phyloP scores from a whole-genome alignment of 2,888 invertebrate genomes.

The Malthinus seriepunctatus region DNA sequence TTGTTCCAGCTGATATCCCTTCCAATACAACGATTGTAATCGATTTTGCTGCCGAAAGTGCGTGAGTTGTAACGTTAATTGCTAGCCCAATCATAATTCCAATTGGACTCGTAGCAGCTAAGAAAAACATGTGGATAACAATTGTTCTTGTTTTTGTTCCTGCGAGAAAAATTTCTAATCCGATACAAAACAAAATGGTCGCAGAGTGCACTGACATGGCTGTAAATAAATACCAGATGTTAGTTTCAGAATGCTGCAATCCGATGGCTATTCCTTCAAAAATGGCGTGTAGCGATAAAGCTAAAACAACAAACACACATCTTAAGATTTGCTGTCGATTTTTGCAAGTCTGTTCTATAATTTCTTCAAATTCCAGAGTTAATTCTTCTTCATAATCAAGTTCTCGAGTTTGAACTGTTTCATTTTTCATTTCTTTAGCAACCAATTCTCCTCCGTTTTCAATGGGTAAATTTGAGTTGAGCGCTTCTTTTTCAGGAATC shows the following conservation, averaged over 20 bases:
- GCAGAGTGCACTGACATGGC: slow-evolving; percentile 80
- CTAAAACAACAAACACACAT: slow-evolving; percentile 59
- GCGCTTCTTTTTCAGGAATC: not conserved
- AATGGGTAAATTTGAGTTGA: not conserved
- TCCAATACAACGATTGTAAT: slow-evolving; percentile 45
- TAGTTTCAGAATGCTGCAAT: slow-evolving; percentile 66
- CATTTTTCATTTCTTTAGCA: not conserved
- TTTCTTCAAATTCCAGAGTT: slow-evolving; percentile 37
- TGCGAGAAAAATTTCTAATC: slow-evolving; percentile 65
- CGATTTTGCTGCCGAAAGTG: slow-evolving; percentile 45
- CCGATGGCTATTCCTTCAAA: slow-evolving; percentile 84
- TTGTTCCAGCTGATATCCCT: slow-evolving; percentile 75
- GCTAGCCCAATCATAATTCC: slow-evolving; percentile 57
- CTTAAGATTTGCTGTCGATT: slow-evolving; percentile 50
- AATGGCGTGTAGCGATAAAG: slow-evolving; percentile 76
- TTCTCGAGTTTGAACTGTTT: slow-evolving; percentile 14
- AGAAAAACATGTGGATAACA: slow-evolving; percentile 53
- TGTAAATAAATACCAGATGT: slow-evolving; percentile 64
- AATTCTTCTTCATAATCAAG: slow-evolving; percentile 20
- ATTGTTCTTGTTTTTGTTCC: slow-evolving; percentile 47
- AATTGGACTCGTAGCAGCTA: slow-evolving; percentile 57
- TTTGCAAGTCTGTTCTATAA: slow-evolving; percentile 38
- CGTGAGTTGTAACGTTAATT: slow-evolving; percentile 51
- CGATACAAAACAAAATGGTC: slow-evolving; percentile 82
- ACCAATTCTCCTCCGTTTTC: not conserved